Conservation (phyloP, 2,888 invertebrate genomes). For the Aquatica leii region DNA sequence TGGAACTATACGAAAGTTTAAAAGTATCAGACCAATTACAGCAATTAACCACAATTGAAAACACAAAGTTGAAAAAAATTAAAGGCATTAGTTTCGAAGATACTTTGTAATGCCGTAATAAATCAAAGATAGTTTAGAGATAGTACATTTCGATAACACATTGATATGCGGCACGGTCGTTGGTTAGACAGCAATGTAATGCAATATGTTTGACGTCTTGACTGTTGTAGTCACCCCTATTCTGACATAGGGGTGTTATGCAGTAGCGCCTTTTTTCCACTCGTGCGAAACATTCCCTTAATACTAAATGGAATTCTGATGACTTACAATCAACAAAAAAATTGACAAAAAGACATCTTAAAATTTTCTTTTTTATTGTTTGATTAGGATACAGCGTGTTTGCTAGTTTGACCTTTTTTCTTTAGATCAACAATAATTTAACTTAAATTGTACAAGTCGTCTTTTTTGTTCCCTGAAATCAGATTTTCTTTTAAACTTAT, state of each 20-base stretch:
- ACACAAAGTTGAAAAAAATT: too few species aligned
- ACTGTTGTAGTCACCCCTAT: slow-evolving; percentile 46
- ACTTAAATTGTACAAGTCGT: too few species aligned
- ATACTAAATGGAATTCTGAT: slow-evolving; percentile 21
- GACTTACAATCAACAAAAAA: not conserved
- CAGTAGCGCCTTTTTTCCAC: slow-evolving; percentile 55
- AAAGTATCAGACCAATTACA: too few species aligned
- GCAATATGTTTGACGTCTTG: slow-evolving; percentile 56
- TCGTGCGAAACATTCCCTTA: slow-evolving; percentile 51
- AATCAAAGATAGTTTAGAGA: slow-evolving; percentile 18
- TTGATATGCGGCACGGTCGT: slow-evolving; percentile 48
- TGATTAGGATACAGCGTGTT: too few species aligned
- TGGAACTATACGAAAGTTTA: too few species aligned
- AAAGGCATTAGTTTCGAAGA: too few species aligned
- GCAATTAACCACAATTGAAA: too few species aligned
- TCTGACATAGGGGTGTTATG: slow-evolving; percentile 47
- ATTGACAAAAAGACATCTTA: not conserved
- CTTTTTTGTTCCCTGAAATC: too few species aligned
- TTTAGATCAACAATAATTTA: too few species aligned
- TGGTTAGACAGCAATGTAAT: slow-evolving; percentile 48
- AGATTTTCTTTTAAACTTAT: too few species aligned
- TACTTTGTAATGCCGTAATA: not conserved
- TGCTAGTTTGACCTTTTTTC: too few species aligned
- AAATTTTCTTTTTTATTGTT: not conserved
- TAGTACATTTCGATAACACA: slow-evolving; percentile 25